Evolutionary conservation across 2,797 vertebrate genomes (phyloP), one percentile per base, ranked within the genome.

Genomic region (Ciconia nigra): DNA sequence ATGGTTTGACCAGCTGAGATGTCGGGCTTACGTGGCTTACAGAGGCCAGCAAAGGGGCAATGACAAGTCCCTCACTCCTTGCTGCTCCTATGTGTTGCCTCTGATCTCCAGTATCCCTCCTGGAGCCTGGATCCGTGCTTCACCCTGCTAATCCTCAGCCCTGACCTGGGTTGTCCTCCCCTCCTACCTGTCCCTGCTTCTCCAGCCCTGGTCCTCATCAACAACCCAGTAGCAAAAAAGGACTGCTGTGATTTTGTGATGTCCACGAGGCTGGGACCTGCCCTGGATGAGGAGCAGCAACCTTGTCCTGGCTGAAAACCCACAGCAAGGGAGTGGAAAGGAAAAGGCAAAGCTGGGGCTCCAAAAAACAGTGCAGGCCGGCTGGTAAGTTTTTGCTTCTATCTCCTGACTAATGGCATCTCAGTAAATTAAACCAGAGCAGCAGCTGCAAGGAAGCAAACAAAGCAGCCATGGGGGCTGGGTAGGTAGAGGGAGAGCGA

Each of bases 371-470:
- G 44, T 26, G 54, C 54, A 65, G 46, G 28, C 78, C 15, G 33
- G 61, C 61, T 83, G 86, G 69, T 39, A 89, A 87, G 61, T 89
- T 96, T 92, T 74, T 91, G 35, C 87, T 93, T 94, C 90, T 87
- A 69, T 78, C 46, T 81, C 84, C 58, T 5, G 4, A 80, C 74
- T 91, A 79, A 89, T 65, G 82, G 82, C 82, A 93, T 94, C 92
- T 93, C 87, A 61, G 90, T 95, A 95, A 92, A 95, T 94, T 57
- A 93, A 94, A 94, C 74, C 81, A 78, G 78, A 92, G 92, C 94
- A 72, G 92, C 94, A 97, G 93, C 93, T 97, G 97, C 87, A 89
- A 62, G 78, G 90, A 94, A 94, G 90, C 65, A 92, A 96, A 97
- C 89, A 95, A 95, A 97, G 91, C 89, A 87, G 57, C 52, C 0